Percentiles rank a stretch among this genome's conserved stretches.
These are phyloP conservation scores for Zapornia atra DNA, from an alignment of 2,113 vertebrate genomes.

Conservation along the genomic window DNA sequence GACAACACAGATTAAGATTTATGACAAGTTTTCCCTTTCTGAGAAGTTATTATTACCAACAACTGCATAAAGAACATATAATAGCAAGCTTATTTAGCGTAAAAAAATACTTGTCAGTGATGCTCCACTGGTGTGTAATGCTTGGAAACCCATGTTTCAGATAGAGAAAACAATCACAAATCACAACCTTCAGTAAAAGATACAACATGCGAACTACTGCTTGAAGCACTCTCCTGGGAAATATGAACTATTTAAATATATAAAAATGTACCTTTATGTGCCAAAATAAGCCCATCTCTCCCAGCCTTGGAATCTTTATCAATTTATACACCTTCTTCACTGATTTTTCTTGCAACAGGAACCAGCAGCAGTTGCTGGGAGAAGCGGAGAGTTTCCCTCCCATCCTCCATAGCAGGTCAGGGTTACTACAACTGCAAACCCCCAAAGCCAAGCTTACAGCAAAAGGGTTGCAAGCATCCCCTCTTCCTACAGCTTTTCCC, in stretches of 20 bases:
- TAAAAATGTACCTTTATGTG: background rate
- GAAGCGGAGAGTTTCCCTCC: background rate
- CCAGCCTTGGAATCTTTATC: background rate
- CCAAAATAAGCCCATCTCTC: background rate
- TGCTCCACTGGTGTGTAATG: background rate
- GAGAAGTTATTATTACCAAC: background rate
- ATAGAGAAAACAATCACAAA: constrained; percentile 24
- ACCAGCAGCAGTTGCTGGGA: background rate
- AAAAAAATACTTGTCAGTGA: constrained; percentile 8
- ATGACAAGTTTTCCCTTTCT: background rate
- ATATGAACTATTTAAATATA: background rate
- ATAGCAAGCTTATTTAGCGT: background rate
- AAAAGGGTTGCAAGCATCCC: background rate
- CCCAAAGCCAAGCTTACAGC: background rate
- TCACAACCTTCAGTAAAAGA: background rate
- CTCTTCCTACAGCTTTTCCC: background rate
- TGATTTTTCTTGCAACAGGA: background rate
- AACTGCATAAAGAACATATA: background rate
- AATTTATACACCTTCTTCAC: background rate
- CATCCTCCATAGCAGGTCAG: background rate
- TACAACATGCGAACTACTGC: background rate
- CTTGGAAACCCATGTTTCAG: constrained; percentile 14
- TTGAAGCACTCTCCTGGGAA: background rate
- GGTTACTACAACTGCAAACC: background rate
- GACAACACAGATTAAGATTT: background rate